Conservation (phyloP, 1,140 invertebrate genomes). For the Sitobion miscanthi region DNA sequence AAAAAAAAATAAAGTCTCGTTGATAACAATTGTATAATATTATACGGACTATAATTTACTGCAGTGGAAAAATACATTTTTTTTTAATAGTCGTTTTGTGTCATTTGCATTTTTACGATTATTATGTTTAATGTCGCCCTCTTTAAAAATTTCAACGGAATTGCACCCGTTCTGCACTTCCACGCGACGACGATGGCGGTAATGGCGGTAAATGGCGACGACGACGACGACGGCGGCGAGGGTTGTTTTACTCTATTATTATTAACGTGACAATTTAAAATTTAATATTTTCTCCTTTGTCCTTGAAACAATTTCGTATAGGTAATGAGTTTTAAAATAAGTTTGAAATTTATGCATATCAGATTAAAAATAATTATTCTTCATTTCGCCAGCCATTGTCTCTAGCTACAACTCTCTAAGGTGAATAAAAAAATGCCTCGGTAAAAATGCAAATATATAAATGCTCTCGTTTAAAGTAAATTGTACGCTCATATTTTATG, state of each 20-base stretch:
- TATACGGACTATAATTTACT: not conserved
- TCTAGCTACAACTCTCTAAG: too few species aligned
- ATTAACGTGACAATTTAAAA: not conserved
- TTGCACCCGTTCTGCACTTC: not conserved
- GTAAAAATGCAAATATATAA: not conserved
- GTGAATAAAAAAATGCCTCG: not conserved
- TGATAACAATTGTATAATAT: constrained; percentile 3
- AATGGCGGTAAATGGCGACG: too few species aligned
- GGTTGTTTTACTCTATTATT: constrained; percentile 7
- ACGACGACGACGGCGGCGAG: too few species aligned
- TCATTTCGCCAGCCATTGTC: not conserved
- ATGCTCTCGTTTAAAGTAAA: not conserved
- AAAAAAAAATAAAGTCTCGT: not conserved
- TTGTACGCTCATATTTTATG: not conserved
- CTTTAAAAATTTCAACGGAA: not conserved
- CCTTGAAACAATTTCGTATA: not conserved
- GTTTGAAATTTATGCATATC: not conserved
- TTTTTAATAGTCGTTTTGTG: not conserved
- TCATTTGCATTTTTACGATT: constrained; percentile 16
- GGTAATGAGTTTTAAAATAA: not conserved
- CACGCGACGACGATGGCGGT: not conserved
- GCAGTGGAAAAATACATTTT: not conserved
- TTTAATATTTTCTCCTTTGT: not conserved
- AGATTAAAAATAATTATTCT: not conserved
- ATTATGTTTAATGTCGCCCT: not conserved